Conservation (phyloP, 2,797 vertebrate species). For the Oophaga sylvatica region DNA sequence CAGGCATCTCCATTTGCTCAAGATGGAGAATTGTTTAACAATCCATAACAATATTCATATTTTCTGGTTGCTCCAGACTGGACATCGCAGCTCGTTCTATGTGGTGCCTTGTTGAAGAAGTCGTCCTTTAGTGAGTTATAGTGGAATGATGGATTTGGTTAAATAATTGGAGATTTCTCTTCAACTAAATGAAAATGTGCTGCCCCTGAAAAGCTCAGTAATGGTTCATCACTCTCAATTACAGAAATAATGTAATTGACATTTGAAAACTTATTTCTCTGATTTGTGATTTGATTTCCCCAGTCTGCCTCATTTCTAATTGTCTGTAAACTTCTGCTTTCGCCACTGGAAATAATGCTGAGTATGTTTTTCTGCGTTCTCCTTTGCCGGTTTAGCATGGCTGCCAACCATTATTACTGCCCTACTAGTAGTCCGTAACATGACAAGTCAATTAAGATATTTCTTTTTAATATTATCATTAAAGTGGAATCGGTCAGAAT, state of each 20-base stretch:
- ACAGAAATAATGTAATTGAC: not conserved
- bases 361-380: constrained; percentile 5
- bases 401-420: not conserved
- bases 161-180: not conserved
- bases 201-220: not conserved
- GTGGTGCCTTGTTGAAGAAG: not conserved
- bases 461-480: too few relatives aligned
- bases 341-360: constrained; percentile 67
- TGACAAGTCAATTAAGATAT: too few relatives aligned
- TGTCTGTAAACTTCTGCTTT: constrained; percentile 71
- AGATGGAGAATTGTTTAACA: not conserved
- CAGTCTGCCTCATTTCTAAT: not conserved
- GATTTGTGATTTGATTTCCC: not conserved
- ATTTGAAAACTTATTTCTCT: not conserved
- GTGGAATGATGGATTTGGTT: not conserved
- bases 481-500: not conserved
- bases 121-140: not conserved
- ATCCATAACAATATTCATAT: not conserved
- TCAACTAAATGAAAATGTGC: not conserved
- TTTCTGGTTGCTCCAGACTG: not conserved
- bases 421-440: not conserved
- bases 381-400: not conserved
- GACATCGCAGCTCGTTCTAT: not conserved
- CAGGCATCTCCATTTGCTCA: not conserved
- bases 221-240: not conserved